Conservation (phyloP, 2,888 invertebrate species). For the Lochmaea crataegi region DNA sequence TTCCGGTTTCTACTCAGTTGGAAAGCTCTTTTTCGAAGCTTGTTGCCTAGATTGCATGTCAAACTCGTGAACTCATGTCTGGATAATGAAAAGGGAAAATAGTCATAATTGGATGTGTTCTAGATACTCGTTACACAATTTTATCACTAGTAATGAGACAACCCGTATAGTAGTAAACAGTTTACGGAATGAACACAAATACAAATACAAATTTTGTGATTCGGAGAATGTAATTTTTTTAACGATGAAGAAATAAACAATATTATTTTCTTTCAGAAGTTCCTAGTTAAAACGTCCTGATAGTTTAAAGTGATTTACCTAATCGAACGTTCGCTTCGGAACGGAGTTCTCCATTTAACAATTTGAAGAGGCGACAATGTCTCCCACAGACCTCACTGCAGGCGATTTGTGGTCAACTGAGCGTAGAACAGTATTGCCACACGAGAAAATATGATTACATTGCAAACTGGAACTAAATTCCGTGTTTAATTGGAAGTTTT, state of each 20-base stretch:
- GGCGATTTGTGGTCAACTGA: conserved; percentile 39
- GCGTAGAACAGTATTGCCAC: conserved; percentile 34
- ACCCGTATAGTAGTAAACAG: too few relatives aligned
- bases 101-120: too few relatives aligned
- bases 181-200: neutral
- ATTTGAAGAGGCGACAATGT: conserved; percentile 35
- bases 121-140: too few relatives aligned
- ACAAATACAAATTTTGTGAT: neutral
- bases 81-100: too few relatives aligned
- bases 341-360: conserved; percentile 34
- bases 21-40: too few relatives aligned
- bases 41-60: too few relatives aligned
- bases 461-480: conserved; percentile 16
- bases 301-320: conserved; percentile 23
- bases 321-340: conserved; percentile 22
- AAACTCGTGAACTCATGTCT: too few relatives aligned
- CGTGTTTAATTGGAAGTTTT: conserved; percentile 23
- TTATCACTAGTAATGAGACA: too few relatives aligned
- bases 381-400: conserved; percentile 35
- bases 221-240: too few relatives aligned
- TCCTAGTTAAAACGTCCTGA: conserved; percentile 17
- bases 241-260: neutral
- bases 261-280: neutral
- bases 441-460: conserved; percentile 30
- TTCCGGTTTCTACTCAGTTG: too few relatives aligned